Evolutionary conservation across 2,113 vertebrate species (phyloP).

Genomic region (Clarias batrachus): DNA sequence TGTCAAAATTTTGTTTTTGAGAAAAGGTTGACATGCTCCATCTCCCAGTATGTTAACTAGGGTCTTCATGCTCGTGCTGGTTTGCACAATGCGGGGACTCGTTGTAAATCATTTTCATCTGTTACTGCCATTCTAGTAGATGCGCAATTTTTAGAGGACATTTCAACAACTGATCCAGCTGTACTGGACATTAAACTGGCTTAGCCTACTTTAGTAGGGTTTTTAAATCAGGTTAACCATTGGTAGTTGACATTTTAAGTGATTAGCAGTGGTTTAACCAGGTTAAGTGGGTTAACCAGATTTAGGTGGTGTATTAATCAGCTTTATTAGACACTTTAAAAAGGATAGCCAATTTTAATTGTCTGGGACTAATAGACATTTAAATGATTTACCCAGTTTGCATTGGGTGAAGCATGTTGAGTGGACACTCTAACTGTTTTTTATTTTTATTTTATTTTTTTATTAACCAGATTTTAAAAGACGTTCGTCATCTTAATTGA

Average conservation of each 20-base stretch:
- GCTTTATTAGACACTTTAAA: neutral
- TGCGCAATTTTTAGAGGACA: neutral
- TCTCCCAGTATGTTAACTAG: neutral
- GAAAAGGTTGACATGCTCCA: neutral
- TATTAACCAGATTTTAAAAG: neutral
- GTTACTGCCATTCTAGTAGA: neutral
- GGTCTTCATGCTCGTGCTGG: neutral
- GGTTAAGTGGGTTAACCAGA: neutral
- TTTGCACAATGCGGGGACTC: constrained; percentile 1
- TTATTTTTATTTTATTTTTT: neutral
- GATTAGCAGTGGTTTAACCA: neutral
- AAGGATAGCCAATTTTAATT: neutral
- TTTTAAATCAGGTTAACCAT: neutral
- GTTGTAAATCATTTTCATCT: neutral
- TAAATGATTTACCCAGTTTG: neutral
- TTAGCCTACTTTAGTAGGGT: neutral
- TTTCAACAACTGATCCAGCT: neutral
- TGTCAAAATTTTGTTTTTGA: neutral
- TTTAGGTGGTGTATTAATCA: neutral
- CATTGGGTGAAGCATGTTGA: neutral
- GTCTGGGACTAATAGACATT: neutral
- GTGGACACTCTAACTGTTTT: neutral
- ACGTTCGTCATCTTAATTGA: neutral
- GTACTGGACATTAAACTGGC: neutral
- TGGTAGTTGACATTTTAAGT: neutral